A percentile compares a stretch with the other conserved stretches of the same genome.
Conservation (phyloP, 2,113 vertebrate genomes). For the Hyperopisus bebe region DNA sequence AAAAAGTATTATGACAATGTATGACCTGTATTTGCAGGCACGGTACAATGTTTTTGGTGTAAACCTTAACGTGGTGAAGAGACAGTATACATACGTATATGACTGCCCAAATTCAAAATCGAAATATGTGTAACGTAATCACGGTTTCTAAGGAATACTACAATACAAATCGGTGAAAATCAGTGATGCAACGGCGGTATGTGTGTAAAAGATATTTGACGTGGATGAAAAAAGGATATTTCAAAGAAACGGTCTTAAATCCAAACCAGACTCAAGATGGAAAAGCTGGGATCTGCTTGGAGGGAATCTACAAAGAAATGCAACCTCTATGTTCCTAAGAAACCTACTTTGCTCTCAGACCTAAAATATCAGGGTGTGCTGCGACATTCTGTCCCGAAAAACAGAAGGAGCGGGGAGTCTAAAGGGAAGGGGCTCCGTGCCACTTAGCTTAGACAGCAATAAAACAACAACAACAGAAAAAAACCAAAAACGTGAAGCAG, state of each 20-base stretch:
- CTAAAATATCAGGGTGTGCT: background rate
- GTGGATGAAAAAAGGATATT: background rate
- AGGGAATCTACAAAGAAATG: background rate
- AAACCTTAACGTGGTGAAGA: background rate
- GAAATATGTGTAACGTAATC: background rate
- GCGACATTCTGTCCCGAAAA: background rate
- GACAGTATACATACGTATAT: background rate
- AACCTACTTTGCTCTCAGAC: background rate
- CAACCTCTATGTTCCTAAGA: background rate
- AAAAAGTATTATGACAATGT: background rate
- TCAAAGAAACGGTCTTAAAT: background rate
- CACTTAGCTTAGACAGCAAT: background rate
- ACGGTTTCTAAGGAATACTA: background rate
- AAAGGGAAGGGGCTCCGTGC: background rate
- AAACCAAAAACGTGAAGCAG: slow-evolving; percentile 13
- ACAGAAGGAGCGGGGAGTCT: background rate
- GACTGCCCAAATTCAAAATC: background rate
- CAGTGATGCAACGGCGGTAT: background rate
- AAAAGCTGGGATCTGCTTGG: background rate
- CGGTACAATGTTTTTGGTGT: background rate
- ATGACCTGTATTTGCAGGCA: background rate
- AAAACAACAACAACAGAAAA: slow-evolving; percentile 3
- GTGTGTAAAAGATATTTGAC: background rate
- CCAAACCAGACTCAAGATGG: background rate
- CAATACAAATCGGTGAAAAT: background rate